phyloP scores from a whole-genome alignment of 2,113 vertebrate genomes.

The Anguilla rostrata region DNA sequence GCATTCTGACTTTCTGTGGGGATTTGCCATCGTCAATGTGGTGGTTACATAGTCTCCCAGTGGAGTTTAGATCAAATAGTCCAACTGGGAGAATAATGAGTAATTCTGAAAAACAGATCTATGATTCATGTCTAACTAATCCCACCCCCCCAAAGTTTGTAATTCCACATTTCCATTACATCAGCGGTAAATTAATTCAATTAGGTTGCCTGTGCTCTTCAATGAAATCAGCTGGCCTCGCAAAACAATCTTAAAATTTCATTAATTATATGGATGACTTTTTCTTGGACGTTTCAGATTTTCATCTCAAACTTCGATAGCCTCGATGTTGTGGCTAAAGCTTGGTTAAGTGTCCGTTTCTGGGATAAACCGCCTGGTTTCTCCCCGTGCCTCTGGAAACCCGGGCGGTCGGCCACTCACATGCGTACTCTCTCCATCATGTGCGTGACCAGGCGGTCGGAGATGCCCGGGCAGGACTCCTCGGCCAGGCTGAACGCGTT shows the following conservation, averaged over 20 bases:
- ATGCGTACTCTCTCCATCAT: conserved; percentile 91
- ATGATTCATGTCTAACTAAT: neutral
- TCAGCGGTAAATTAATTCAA: neutral
- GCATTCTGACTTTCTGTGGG: neutral
- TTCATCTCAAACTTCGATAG: neutral
- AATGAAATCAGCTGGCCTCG: neutral
- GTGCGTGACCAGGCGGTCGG: conserved; percentile 87
- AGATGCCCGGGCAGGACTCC: conserved; percentile 93
- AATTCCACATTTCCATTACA: neutral
- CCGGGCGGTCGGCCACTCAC: conserved; percentile 56
- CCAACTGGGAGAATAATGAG: neutral
- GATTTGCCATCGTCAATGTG: neutral
- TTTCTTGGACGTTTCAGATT: neutral
- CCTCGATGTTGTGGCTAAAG: neutral
- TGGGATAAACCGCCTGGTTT: neutral
- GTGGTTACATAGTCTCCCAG: neutral
- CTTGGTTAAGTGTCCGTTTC: no score
- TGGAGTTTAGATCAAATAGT: neutral
- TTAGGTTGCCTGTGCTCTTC: neutral
- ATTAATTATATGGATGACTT: neutral
- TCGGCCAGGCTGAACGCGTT: conserved; percentile 91
- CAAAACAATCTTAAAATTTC: no score
- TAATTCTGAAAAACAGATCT: neutral
- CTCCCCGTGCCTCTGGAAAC: neutral
- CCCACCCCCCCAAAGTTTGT: neutral